Evolutionary conservation across 2,888 invertebrate genomes (phyloP).

Genomic region (Torymus texanus): DNA sequence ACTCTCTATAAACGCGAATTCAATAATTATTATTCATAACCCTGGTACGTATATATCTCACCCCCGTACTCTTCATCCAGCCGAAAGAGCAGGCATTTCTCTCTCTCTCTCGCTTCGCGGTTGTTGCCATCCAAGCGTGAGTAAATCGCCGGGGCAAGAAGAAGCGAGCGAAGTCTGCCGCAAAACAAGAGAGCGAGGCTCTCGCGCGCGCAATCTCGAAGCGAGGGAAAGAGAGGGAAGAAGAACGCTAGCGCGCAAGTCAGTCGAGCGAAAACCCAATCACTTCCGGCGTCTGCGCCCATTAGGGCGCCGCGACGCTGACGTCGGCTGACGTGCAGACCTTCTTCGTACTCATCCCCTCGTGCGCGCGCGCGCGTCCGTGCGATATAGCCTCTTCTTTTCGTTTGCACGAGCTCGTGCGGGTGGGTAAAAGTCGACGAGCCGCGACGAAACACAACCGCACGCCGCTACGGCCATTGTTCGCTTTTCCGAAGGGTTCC

Average conservation of each 20-base stretch:
- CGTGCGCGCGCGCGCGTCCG: background rate
- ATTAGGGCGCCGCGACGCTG: constrained; percentile 77
- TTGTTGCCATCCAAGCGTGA: constrained; percentile 69
- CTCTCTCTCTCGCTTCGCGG: too few species aligned
- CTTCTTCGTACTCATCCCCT: constrained; percentile 51
- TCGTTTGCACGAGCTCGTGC: constrained; percentile 46
- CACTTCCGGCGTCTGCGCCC: constrained; percentile 79
- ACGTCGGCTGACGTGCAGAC: constrained; percentile 74
- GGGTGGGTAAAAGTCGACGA: constrained; percentile 57
- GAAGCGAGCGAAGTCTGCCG: constrained; percentile 65
- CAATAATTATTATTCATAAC: constrained; percentile 73
- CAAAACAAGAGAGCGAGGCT: constrained; percentile 69
- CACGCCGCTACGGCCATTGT: constrained; percentile 57
- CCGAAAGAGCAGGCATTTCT: constrained; percentile 51
- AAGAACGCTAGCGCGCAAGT: constrained; percentile 69
- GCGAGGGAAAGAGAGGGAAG: constrained; percentile 62
- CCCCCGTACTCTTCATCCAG: constrained; percentile 38
- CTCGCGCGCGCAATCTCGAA: constrained; percentile 55
- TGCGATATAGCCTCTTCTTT: constrained; percentile 53
- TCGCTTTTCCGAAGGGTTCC: constrained; percentile 30
- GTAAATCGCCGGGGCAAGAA: constrained; percentile 69
- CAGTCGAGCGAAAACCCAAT: constrained; percentile 78
- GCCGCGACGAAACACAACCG: constrained; percentile 66
- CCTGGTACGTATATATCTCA: constrained; percentile 63
- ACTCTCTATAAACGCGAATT: constrained; percentile 59